phyloP scores from a whole-genome alignment of 2,888 invertebrate genomes.

The Drosophila tanythrix region DNA sequence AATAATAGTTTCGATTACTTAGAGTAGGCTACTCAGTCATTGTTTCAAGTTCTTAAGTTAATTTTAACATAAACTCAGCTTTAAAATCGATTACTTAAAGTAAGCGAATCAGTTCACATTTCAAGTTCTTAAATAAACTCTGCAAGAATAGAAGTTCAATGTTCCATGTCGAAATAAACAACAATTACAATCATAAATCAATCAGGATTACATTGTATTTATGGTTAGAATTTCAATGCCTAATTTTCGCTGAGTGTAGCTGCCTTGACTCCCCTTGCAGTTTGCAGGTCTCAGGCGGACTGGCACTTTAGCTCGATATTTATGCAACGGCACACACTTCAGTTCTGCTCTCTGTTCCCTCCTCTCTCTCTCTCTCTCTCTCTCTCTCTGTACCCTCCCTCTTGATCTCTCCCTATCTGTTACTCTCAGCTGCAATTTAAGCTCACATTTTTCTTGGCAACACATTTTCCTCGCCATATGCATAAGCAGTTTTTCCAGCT shows the following conservation, averaged over 20 bases:
- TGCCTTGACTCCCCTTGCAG: background rate
- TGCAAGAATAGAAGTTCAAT: background rate
- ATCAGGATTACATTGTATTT: background rate
- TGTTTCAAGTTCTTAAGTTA: background rate
- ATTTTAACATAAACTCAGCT: background rate
- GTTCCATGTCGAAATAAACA: background rate
- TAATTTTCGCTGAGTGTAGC: background rate
- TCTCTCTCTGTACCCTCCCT: background rate
- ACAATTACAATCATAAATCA: background rate
- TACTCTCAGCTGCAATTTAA: conserved; percentile 70
- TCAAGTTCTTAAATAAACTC: background rate
- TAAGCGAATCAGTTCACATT: background rate
- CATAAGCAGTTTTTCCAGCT: conserved; percentile 79
- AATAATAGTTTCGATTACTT: background rate
- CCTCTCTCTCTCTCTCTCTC: background rate
- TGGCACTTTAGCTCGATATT: conserved; percentile 78
- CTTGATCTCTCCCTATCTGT: background rate
- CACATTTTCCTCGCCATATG: conserved; percentile 76
- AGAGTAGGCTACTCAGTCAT: background rate
- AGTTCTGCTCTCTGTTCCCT: conserved; percentile 39
- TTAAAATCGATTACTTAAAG: background rate
- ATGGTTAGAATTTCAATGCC: background rate
- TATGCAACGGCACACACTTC: conserved; percentile 80
- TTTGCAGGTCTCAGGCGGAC: conserved; percentile 5
- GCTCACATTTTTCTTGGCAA: conserved; percentile 80